Evolutionary conservation across 2,113 vertebrate genomes (phyloP).

Genomic region (Alosa alosa): DNA sequence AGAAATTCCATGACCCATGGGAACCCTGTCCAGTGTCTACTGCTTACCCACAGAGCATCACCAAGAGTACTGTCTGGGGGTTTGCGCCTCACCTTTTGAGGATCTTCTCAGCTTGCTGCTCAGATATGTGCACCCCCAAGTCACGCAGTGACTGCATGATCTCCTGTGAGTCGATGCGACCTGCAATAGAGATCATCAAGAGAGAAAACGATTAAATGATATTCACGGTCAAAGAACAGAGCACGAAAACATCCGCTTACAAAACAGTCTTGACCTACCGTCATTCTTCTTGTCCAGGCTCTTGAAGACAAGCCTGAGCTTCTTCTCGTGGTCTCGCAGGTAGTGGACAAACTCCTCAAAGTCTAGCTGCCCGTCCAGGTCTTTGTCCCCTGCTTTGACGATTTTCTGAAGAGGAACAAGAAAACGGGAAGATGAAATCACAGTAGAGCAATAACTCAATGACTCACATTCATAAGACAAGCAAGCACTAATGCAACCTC

Average conservation of each 20-base stretch:
- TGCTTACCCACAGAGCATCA: not conserved
- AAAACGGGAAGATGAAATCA: not conserved
- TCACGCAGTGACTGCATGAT: constrained; percentile 93
- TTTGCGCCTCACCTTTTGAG: constrained; percentile 80
- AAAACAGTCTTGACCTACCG: constrained; percentile 65
- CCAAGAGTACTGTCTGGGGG: not conserved
- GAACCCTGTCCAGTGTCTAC: not conserved
- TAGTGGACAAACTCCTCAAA: constrained; percentile 97
- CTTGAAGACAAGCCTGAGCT: constrained; percentile 91
- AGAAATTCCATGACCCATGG: too few relatives aligned
- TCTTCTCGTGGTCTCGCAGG: constrained; percentile 94
- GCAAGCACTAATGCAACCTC: not conserved
- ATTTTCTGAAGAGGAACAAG: constrained; percentile 79
- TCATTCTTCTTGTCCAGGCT: constrained; percentile 96
- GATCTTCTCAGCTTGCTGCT: constrained; percentile 94
- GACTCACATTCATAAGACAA: not conserved
- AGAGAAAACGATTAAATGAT: not conserved
- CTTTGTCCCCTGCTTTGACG: constrained; percentile 92
- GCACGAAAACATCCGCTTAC: not conserved
- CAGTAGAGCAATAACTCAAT: not conserved
- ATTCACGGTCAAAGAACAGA: not conserved
- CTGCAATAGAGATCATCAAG: constrained; percentile 59
- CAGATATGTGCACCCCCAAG: constrained; percentile 91
- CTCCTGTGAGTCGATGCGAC: constrained; percentile 89
- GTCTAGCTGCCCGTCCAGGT: constrained; percentile 91